Conservation (phyloP, 2,888 invertebrate genomes). For the Perithous albicinctus region DNA sequence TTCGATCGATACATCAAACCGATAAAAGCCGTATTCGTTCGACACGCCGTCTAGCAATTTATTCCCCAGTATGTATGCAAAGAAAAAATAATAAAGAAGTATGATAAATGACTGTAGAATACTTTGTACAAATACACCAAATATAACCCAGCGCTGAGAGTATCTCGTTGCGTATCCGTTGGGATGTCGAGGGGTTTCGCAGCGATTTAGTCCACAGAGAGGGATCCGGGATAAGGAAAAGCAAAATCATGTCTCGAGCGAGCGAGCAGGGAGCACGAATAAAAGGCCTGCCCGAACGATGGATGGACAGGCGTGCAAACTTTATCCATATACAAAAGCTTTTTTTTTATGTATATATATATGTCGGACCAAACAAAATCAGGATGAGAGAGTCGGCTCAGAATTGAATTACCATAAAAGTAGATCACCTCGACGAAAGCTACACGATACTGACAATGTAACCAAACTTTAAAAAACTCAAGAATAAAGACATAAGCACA, state of each 20-base stretch:
- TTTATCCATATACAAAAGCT: constrained; percentile 33
- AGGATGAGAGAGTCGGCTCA: constrained; percentile 15
- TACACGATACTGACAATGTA: background rate
- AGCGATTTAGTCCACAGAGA: background rate
- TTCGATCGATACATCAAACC: background rate
- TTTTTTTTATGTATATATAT: too few relatives aligned
- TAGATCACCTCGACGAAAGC: constrained; percentile 5
- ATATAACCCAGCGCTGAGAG: background rate
- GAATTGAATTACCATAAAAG: constrained; percentile 41
- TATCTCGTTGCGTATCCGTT: constrained; percentile 10
- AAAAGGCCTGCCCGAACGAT: background rate
- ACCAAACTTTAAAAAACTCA: background rate
- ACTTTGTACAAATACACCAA: constrained; percentile 5
- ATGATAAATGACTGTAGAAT: constrained; percentile 11
- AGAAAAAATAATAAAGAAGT: background rate
- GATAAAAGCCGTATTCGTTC: background rate
- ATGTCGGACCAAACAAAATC: constrained; percentile 28
- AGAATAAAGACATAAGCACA: background rate
- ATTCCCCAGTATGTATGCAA: background rate
- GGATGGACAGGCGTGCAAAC: constrained; percentile 22
- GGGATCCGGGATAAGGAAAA: background rate
- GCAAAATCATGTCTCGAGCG: constrained; percentile 11
- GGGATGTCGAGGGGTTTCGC: background rate
- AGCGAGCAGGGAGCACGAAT: background rate
- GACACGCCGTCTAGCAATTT: background rate